Conservation (phyloP, 2,888 invertebrate species). For the Trisateles emortualis region DNA sequence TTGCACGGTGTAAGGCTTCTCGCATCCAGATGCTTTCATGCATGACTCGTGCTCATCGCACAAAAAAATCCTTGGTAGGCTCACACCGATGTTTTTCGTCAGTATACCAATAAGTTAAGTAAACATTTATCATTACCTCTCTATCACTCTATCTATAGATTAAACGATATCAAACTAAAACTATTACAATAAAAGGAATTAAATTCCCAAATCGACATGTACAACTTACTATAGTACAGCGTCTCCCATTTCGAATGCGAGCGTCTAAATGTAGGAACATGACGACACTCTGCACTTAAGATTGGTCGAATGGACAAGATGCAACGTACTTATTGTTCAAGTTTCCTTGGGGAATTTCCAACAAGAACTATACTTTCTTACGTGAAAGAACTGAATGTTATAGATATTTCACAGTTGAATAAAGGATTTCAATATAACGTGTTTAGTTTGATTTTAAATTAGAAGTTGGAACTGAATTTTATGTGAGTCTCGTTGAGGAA, state of each 20-base stretch:
- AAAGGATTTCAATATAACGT: not conserved
- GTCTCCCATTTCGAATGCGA: constrained; percentile 37
- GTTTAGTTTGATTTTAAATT: too few relatives aligned
- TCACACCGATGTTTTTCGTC: too few relatives aligned
- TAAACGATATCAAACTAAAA: not conserved
- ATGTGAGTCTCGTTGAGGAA: too few relatives aligned
- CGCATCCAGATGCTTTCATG: too few relatives aligned
- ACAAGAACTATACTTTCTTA: constrained; percentile 30
- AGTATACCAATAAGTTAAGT: too few relatives aligned
- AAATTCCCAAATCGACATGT: constrained; percentile 36
- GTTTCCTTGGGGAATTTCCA: constrained; percentile 46
- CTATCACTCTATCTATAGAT: too few relatives aligned
- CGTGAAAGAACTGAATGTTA: not conserved
- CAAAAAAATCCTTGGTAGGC: too few relatives aligned
- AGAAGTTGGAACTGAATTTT: too few relatives aligned
- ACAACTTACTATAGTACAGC: constrained; percentile 35
- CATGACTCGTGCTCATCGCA: too few relatives aligned
- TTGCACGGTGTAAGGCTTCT: too few relatives aligned
- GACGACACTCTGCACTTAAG: constrained; percentile 67
- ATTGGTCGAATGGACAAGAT: constrained; percentile 59
- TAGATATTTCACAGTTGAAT: not conserved
- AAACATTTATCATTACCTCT: too few relatives aligned
- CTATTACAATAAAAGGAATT: constrained; percentile 10
- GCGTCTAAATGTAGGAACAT: constrained; percentile 60
- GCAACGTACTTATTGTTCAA: constrained; percentile 56